phyloP scores from a whole-genome alignment of 1,140 invertebrate genomes.

The Drepana arcuata region DNA sequence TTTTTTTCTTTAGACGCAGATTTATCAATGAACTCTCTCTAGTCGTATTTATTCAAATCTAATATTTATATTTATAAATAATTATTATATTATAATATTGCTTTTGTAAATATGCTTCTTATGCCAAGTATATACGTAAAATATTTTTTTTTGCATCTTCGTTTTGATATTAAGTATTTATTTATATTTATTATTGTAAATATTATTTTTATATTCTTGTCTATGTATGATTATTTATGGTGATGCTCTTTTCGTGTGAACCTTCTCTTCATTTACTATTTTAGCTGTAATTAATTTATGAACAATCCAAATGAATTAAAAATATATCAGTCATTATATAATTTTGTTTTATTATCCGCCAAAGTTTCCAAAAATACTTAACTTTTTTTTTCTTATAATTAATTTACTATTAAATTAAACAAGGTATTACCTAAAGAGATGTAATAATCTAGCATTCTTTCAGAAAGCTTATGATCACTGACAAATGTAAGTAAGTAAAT shows the following conservation, averaged over 20 bases:
- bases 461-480: no score
- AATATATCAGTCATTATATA: conserved; percentile 20
- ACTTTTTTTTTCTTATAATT: conserved; percentile 10
- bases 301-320: conserved; percentile 29
- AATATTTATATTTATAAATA: conserved; percentile 4
- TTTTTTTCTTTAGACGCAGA: conserved; percentile 17
- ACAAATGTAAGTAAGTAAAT: no score
- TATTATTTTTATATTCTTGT: conserved; percentile 12
- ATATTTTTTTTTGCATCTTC: conserved; percentile 50
- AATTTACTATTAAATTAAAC: conserved; percentile 4
- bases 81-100: conserved; percentile 19
- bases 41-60: background rate
- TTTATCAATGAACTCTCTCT: conserved; percentile 5
- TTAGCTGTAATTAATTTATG: conserved; percentile 18
- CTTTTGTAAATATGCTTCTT: conserved; percentile 64
- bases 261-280: no score
- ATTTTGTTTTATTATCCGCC: conserved; percentile 10
- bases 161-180: conserved; percentile 22
- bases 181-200: conserved; percentile 14
- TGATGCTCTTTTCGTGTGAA: conserved; percentile 25
- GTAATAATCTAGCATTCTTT: no score
- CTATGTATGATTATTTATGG: conserved; percentile 18
- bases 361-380: conserved; percentile 2
- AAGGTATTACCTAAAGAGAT: no score
- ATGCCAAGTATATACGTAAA: conserved; percentile 47